These are phyloP conservation scores for Rhombomys opimus DNA, from an alignment of 2,113 vertebrate genomes.

Conservation along the genomic window DNA sequence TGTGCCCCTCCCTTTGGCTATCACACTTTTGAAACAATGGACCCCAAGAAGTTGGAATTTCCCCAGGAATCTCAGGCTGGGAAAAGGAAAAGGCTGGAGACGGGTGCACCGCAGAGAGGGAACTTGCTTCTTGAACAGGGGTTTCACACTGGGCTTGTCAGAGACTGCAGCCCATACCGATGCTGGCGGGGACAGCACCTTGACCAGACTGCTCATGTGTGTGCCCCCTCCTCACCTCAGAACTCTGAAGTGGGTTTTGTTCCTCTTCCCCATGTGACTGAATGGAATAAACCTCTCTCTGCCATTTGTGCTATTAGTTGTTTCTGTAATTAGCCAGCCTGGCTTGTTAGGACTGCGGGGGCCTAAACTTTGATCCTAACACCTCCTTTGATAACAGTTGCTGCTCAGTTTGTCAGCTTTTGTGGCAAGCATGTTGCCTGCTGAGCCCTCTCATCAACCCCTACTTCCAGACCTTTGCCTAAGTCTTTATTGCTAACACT, in stretches of 20 bases:
- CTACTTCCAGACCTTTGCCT: not conserved
- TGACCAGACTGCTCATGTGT: not conserved
- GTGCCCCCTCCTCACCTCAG: not conserved
- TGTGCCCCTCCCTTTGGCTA: not conserved
- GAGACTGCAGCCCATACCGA: not conserved
- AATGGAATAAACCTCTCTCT: not conserved
- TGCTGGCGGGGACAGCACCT: too few relatives aligned
- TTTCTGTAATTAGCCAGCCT: not conserved
- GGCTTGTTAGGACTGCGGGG: not conserved
- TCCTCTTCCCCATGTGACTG: not conserved
- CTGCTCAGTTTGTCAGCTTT: not conserved
- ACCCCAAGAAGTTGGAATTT: conserved; percentile 30
- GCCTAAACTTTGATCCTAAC: not conserved
- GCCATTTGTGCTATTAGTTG: not conserved
- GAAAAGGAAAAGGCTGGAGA: not conserved
- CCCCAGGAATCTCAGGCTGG: not conserved
- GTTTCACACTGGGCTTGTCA: not conserved
- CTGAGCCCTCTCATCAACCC: not conserved
- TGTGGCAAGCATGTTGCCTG: not conserved
- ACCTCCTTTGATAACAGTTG: not conserved
- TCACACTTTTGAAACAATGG: not conserved
- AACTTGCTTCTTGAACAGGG: not conserved
- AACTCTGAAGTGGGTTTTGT: not conserved
- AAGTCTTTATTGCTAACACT: not conserved
- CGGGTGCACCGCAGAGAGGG: not conserved